These are phyloP conservation scores for Rhyacichthys aspro DNA, from an alignment of 2,797 vertebrate genomes.

Conservation along the genomic window DNA sequence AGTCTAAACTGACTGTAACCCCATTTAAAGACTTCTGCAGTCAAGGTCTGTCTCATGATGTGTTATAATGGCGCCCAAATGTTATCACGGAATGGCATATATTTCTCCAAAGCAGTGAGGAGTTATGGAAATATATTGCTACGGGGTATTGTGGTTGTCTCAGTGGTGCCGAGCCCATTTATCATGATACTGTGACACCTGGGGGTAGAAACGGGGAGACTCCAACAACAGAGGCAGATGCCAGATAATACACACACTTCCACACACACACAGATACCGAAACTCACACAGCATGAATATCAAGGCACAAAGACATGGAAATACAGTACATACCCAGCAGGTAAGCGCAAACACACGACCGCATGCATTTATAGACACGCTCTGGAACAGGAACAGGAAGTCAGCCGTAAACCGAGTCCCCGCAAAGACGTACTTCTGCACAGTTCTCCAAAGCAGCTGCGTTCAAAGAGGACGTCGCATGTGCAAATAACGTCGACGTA, in stretches of 20 bases:
- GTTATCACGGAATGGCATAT: conserved; percentile 67
- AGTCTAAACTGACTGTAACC: conserved; percentile 28
- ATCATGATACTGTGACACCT: conserved; percentile 76
- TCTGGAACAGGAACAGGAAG: conserved; percentile 2
- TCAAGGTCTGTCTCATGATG: conserved; percentile 65
- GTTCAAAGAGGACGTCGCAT: conserved; percentile 17
- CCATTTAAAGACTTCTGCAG: conserved; percentile 53
- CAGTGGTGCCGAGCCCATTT: conserved; percentile 68
- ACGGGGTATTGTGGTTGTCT: conserved; percentile 72
- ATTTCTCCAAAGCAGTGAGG: conserved; percentile 65
- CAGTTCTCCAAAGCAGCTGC: conserved; percentile 5
- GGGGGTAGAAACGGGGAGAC: conserved; percentile 61
- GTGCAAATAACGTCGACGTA: conserved; percentile 22
- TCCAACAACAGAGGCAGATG: conserved; percentile 48
- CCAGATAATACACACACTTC: conserved; percentile 18
- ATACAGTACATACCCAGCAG: conserved; percentile 12
- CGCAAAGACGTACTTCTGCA: background rate
- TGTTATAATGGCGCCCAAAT: conserved; percentile 64
- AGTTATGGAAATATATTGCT: conserved; percentile 78
- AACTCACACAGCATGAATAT: conserved; percentile 15
- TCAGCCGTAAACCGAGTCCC: background rate
- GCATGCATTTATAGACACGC: conserved; percentile 5
- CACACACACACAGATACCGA: conserved; percentile 2
- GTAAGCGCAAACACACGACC: conserved; percentile 4
- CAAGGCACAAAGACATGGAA: conserved; percentile 24